phyloP scores from a whole-genome alignment of 2,888 invertebrate genomes.

The Mellilla xanthometata region DNA sequence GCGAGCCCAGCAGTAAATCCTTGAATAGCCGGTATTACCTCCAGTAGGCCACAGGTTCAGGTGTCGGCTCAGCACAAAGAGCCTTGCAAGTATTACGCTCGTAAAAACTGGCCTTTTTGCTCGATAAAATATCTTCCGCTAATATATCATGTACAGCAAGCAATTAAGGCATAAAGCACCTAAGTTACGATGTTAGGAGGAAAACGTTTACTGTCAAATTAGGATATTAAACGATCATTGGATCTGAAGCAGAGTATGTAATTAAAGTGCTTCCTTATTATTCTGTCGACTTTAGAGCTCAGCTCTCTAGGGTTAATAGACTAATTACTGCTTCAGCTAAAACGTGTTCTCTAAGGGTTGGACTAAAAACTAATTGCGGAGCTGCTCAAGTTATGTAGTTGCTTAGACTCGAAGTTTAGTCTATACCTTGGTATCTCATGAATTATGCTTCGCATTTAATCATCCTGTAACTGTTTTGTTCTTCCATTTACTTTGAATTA shows the following conservation, averaged over 20 bases:
- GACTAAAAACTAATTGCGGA: conserved; percentile 5
- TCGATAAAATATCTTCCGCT: conserved; percentile 12
- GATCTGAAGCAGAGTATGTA: conserved; percentile 18
- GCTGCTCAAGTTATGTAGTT: neutral
- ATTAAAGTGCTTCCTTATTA: conserved; percentile 30
- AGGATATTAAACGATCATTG: conserved; percentile 24
- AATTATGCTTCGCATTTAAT: no score
- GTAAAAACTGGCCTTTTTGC: conserved; percentile 21
- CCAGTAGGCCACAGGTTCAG: conserved; percentile 11
- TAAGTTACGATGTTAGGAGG: conserved; percentile 16
- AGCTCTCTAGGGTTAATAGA: conserved; percentile 10
- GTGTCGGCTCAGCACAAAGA: conserved; percentile 16
- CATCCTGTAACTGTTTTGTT: no score
- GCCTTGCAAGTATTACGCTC: conserved; percentile 14
- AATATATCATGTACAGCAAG: conserved; percentile 30
- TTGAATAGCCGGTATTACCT: conserved; percentile 11
- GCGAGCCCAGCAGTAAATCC: conserved; percentile 16
- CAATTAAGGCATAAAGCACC: conserved; percentile 35
- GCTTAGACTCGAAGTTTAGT: no score
- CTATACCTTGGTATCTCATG: no score
- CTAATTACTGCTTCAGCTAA: conserved; percentile 10
- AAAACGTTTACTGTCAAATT: conserved; percentile 25
- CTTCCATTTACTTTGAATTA: no score
- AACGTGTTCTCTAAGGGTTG: neutral
- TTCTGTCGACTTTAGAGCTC: conserved; percentile 17